phyloP scores from a whole-genome alignment of 37 sponge, comb jelly and placozoan genomes.

The Tethya wilhelma region DNA sequence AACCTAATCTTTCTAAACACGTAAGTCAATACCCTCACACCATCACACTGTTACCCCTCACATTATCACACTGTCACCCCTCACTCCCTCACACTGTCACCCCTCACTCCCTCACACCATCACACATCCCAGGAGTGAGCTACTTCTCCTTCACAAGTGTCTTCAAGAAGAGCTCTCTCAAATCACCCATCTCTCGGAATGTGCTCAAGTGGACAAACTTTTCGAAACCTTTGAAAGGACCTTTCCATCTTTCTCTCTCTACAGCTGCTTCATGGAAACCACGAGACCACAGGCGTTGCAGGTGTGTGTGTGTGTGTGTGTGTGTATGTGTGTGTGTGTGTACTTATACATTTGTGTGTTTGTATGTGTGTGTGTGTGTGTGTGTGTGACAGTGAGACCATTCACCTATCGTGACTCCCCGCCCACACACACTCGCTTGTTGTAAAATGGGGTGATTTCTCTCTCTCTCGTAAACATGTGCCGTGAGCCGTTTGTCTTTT shows the following conservation, averaged over 20 bases:
- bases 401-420: too few relatives aligned
- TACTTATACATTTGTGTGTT: background rate
- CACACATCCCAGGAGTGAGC: slow-evolving; percentile 29
- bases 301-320: too few relatives aligned
- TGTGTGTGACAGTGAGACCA: too few relatives aligned
- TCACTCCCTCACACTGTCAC: background rate
- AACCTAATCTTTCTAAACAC: slow-evolving; percentile 72
- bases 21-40: slow-evolving; percentile 9
- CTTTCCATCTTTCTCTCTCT: slow-evolving; percentile 63
- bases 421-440: too few relatives aligned
- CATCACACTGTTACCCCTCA: background rate
- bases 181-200: slow-evolving; percentile 12
- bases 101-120: background rate
- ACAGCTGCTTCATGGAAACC: slow-evolving; percentile 47
- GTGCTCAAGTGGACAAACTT: slow-evolving; percentile 52
- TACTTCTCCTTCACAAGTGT: slow-evolving; percentile 44
- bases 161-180: slow-evolving; percentile 51
- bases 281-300: slow-evolving; percentile 32
- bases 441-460: too few relatives aligned
- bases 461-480: too few relatives aligned
- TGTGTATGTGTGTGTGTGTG: too few relatives aligned
- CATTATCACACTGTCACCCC: background rate
- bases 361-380: background rate
- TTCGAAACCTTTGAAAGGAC: slow-evolving; percentile 52
- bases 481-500: too few relatives aligned